Evolutionary conservation across 2,113 vertebrate species (phyloP).

Genomic region (Andinoacara biseriatus): DNA sequence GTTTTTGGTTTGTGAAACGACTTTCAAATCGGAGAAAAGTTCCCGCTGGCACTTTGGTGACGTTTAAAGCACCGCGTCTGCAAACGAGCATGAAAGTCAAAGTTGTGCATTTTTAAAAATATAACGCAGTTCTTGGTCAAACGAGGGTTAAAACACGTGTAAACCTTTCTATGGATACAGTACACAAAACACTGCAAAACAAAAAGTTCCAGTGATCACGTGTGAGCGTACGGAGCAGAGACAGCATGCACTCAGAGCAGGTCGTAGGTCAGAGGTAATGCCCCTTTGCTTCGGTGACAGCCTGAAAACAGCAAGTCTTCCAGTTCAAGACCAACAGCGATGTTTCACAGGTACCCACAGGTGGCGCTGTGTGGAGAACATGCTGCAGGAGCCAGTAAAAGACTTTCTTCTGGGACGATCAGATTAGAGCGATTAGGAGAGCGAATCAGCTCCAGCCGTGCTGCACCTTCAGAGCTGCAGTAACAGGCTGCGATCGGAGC

Average conservation of each 20-base stretch:
- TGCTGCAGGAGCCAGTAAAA: too few relatives aligned
- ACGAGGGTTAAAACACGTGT: constrained; percentile 34
- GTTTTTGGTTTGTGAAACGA: constrained; percentile 28
- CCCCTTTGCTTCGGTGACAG: constrained; percentile 51
- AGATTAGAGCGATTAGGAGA: not conserved
- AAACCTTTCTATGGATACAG: constrained; percentile 61
- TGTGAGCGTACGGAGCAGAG: not conserved
- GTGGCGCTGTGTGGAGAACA: not conserved
- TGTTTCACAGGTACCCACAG: not conserved
- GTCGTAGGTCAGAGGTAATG: constrained; percentile 58
- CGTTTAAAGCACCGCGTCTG: constrained; percentile 6
- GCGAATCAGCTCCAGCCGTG: not conserved
- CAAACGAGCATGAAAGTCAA: not conserved
- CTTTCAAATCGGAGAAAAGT: constrained; percentile 3
- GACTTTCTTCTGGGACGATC: not conserved
- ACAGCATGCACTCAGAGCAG: not conserved
- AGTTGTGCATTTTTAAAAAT: constrained; percentile 26
- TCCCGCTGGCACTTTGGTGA: not conserved
- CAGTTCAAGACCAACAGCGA: not conserved
- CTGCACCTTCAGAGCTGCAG: not conserved
- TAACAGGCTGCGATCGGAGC: not conserved
- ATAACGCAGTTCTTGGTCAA: constrained; percentile 11
- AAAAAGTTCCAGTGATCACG: constrained; percentile 58
- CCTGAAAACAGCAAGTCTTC: constrained; percentile 27
- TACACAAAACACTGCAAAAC: constrained; percentile 36